Evolutionary conservation across 2,113 vertebrate species (phyloP), one percentile per base, ranked within the genome.

Genomic region (Asarcornis scutulata): DNA sequence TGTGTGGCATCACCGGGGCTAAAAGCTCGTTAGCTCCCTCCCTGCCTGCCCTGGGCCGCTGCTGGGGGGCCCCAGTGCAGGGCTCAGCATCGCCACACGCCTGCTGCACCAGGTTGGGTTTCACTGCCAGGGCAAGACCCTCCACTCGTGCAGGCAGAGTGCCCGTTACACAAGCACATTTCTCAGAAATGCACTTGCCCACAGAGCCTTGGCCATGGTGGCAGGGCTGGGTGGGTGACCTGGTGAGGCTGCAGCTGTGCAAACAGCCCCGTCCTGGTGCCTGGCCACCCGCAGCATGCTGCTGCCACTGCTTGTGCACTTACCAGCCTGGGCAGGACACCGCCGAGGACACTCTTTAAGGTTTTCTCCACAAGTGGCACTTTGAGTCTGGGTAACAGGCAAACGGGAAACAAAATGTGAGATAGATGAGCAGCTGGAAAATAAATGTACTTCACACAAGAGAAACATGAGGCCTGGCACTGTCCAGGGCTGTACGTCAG

Each of bases 281-380:
- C 62, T 7, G 8, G 62, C 36, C 36, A 9, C 38, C 38, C 26
- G 7, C 62, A 4, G 38, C 26, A 25, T 52, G 4, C 26, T 17
- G 62, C 11, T 11, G 26, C 38, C 40, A 25, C 36, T 29, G 36
- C 36, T 29, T 11, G 3, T 25, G 3, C 62, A 96, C 98, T 97
- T 55, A 98, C 98, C 97, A 93, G 3, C 18, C 83, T 78, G 0
- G 83, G 68, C 48, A 98, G 74, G 75, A 14, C 6, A 13, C 89
- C 18, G 1, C 36, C 78, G 2, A 98, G 95, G 9, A 74, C 60
- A 3, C 21, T 38, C 8, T 96, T 93, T 27, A 97, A n/a, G 4
- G 97, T 48, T 16, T 89, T 32, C 0, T 97, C 96, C 89, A 97
- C 66, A 1, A 96, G 1, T 0, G 93, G 77, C 52, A 96, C 32